Percentiles rank a stretch among this genome's conserved stretches.
phyloP scores from a whole-genome alignment of 1,140 invertebrate species.

The Trinorchestia longiramus region DNA sequence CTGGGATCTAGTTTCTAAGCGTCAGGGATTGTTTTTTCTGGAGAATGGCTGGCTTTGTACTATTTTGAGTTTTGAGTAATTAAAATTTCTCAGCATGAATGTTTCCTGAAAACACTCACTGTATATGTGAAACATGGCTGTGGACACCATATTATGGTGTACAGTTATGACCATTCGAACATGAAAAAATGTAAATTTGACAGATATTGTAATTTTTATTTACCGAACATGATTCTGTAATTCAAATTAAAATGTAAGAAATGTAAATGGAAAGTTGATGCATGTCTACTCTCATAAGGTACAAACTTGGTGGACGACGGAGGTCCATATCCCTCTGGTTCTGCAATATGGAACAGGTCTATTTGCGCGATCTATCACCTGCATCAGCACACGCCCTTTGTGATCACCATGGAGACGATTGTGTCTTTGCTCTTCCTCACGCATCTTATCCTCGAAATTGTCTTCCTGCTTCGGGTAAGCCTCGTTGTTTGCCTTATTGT shows the following conservation, averaged over 20 bases:
- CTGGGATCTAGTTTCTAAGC: too few species aligned
- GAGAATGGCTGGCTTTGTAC: too few species aligned
- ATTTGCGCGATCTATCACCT: conserved; percentile 4
- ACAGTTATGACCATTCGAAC: too few species aligned
- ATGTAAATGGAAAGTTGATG: not conserved
- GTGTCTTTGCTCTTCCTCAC: not conserved
- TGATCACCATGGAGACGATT: not conserved
- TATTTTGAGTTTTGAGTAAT: too few species aligned
- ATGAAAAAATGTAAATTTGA: too few species aligned
- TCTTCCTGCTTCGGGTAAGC: not conserved
- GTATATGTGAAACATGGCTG: too few species aligned
- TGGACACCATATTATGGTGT: too few species aligned
- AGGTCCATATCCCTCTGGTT: not conserved
- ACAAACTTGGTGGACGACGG: not conserved
- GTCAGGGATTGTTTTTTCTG: too few species aligned
- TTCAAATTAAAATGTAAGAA: not conserved
- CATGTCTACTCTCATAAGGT: not conserved
- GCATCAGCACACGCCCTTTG: not conserved
- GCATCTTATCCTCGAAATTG: not conserved
- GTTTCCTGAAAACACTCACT: too few species aligned
- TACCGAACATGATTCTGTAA: not conserved
- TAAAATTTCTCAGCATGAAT: too few species aligned
- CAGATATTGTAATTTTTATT: too few species aligned
- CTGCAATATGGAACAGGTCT: conserved; percentile 7
- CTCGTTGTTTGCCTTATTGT: not conserved